These are phyloP conservation scores for Periophthalmus magnuspinnatus DNA, from an alignment of 2,797 vertebrate species.

Conservation along the genomic window DNA sequence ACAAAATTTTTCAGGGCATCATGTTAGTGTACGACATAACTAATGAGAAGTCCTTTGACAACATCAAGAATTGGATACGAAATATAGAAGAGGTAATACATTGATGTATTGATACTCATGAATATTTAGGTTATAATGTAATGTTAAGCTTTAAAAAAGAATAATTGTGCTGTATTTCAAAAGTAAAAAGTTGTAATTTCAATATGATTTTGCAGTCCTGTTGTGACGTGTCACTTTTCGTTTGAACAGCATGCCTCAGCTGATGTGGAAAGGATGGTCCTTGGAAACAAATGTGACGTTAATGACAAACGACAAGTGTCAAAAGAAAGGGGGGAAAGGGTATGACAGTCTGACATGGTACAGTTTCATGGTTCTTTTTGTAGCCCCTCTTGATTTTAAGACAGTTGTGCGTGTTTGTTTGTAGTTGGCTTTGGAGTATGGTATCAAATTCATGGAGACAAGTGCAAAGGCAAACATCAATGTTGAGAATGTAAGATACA, in stretches of 20 bases:
- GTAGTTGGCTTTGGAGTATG: conserved; percentile 91
- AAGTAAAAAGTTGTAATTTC: not conserved
- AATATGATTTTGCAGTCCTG: not conserved
- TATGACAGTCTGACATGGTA: conserved; percentile 41
- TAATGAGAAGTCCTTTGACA: conserved; percentile 98
- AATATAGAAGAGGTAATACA: conserved; percentile 96
- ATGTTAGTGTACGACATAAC: conserved; percentile 99
- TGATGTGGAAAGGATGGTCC: conserved; percentile 97
- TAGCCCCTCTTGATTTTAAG: not conserved
- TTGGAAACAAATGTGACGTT: conserved; percentile 97
- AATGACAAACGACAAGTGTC: conserved; percentile 97
- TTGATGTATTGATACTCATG: not conserved
- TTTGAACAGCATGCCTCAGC: conserved; percentile 88
- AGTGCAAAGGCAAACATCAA: conserved; percentile 98
- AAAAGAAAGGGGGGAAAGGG: conserved; percentile 93
- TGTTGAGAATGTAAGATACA: conserved; percentile 90
- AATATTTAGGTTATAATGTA: not conserved
- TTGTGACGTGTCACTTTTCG: not conserved
- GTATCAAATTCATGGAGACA: conserved; percentile 99
- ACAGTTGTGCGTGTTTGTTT: not conserved
- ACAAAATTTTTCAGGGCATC: conserved; percentile 86
- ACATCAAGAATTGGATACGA: conserved; percentile 99
- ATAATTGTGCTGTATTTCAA: not conserved
- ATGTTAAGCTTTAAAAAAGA: too few species aligned
- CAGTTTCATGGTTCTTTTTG: not conserved